Evolutionary conservation across 1,140 invertebrate genomes (phyloP), one percentile per base, ranked within the genome.

Genomic region (Zaprionus camerounensis): DNA sequence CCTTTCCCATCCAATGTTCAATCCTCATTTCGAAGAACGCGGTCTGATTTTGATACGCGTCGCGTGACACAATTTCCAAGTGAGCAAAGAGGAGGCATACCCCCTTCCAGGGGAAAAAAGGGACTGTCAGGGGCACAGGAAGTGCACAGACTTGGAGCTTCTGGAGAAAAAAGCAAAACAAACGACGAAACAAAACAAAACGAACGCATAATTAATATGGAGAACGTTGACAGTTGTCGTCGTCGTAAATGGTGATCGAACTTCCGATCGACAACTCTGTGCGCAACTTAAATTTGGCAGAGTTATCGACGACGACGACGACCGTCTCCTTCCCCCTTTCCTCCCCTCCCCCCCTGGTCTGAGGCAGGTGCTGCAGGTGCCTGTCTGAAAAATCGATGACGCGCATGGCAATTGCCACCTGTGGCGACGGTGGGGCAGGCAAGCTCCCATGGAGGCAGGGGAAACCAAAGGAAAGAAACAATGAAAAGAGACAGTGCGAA

Each of bases 381-480:
- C 53, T 66, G 34, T 63, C 76, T 76, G 80, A 66, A 78, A 71
- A 76, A 71, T 69, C 46, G 81, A 67, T 77, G 83, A 76, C 58
- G 70, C 64, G 80, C 83, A 87, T 86, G 77, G 72, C 83, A 78
- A 86, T 74, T 80, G 83, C 83, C 83, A 86, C 80, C 83, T 87
- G 83, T 72, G 78, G 83, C 63, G 46, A 36, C 36, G 36, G 13
- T 15, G 38, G 15, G 38, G 7, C n/a, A 17, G 17, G 28, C 61
- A 75, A 26, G 36, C 38, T 58, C 28, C 57, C 38, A 34, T 12
- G 9, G 11, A 2, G 20, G 56, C 5, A 12, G 5, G 28, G 12
- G 56, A 41, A 56, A 56, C 17, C 9, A 56, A n/a, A 26, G 9
- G 9, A 66, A 72, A 41, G 26, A 58, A 66, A 26, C 22, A 26